Base-by-base conservation (phyloP, 2,113 vertebrate species). In the Sylvietta virens region DNA sequence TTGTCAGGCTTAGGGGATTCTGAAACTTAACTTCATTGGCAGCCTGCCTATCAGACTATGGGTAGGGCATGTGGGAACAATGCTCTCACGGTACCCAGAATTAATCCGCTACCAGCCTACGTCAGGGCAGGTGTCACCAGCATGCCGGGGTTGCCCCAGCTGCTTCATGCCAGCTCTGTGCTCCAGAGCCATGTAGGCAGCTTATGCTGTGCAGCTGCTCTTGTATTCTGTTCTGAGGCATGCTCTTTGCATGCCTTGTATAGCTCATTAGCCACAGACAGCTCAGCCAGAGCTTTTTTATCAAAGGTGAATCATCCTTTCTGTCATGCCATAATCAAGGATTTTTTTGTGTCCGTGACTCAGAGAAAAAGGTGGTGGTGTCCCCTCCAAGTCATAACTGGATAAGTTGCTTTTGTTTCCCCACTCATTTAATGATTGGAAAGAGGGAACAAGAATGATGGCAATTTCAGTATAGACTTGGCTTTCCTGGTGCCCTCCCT, bases 1-100 rank as follows among this genome's bases (percentile, higher is more conserved):
- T 61, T 87, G 53, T 87, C 90, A 89, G 93, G 93, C 94, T 97
- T 95, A 97, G 94, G 84, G 90, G 96, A 96, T 96, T 97, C 88
- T 87, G 92, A 80, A 95, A 91, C 65, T 91, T 94, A 81, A 65
- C 83, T 85, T 77, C 26, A 0, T 56, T 96, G 95, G 95, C 94
- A 92, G 79, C 9, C 54, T 94, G 94, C 94, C 92, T 69, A 48
- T 35, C 70, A 7, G 39, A 16, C 64, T 45, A 54, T 62, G 85
- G 64, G 58, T 15, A 91, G 92, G 95, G 91, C 86, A 77, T 84
- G 42, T 86, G 90, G 88, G 86, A 97, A 56, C 92, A 95, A 35
- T 50, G 85, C 85, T 94, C 88, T 78, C 69, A 27, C 39, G 65
- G 92, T 89, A 40, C 40, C 40, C 58, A 30, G 64, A 12, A 51